Conservation (phyloP, 2,888 invertebrate species). For the Gibbula magus region DNA sequence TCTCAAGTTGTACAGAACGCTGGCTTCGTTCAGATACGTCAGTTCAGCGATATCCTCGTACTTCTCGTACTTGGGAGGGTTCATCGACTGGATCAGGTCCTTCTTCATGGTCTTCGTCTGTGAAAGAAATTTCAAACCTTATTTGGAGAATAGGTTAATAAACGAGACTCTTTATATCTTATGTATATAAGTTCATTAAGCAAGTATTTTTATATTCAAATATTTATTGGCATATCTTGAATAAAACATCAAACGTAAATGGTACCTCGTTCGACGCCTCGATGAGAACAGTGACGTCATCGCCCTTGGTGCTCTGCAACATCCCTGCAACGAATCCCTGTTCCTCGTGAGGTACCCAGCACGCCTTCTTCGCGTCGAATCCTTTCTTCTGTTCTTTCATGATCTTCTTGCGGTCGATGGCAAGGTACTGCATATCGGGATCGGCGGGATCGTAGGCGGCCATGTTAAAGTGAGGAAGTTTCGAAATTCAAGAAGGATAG, state of each 20-base stretch:
- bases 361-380: conserved; percentile 88
- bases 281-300: conserved; percentile 92
- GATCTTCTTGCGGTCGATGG: conserved; percentile 69
- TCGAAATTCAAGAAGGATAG: too few relatives aligned
- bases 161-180: background rate
- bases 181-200: background rate
- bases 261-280: conserved; percentile 78
- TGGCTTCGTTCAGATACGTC: conserved; percentile 74
- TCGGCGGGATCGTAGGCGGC: conserved; percentile 50
- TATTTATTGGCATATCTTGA: background rate
- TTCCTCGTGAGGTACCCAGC: conserved; percentile 99
- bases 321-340: conserved; percentile 98
- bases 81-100: conserved; percentile 71
- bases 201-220: background rate
- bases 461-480: background rate
- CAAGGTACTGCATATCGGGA: conserved; percentile 71
- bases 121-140: background rate
- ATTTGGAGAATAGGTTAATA: background rate
- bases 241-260: background rate
- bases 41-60: conserved; percentile 73
- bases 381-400: conserved; percentile 64
- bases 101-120: conserved; percentile 85
- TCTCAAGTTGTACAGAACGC: conserved; percentile 70
- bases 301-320: conserved; percentile 98
- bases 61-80: conserved; percentile 73